Base-by-base conservation (phyloP, 1,140 invertebrate species). In the Lepidurus arcticus region DNA sequence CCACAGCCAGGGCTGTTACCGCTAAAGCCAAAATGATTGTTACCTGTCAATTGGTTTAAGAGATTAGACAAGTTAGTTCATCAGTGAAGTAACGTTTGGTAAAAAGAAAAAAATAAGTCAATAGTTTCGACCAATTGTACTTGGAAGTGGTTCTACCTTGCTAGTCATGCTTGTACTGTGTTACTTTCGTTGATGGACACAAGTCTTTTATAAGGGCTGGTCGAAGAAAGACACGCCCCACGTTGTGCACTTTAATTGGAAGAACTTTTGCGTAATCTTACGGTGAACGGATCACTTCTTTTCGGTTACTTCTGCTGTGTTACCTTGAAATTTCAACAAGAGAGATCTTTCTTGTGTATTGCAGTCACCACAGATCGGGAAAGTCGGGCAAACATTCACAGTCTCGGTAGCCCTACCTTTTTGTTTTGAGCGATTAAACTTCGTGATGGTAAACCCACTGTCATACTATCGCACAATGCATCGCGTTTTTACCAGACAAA, bases 201-300 rank as follows among this genome's bases (percentile, higher is more conserved):
- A 21, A 65, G 21, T 65, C 16, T 65, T 65, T 65, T 65, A 65
- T 65, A 65, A 65, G 21, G 53, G 53, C 21, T 13, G 13, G 53
- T 21, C 13, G 53, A 21, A 65, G 53, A 7, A 65, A 21, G 53
- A 65, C 53, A 65, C 53, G 21, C 53, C 53, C 47, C 53, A 65
- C 9, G 53, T 21, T 13, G 34, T 21, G 16, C 21, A 21, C 53
- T 65, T 21, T 21, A 16, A 7, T 65, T 34, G 34, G 34, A 34
- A 34, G 34, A 34, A 34, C 34, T n/a, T 65, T 65, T 65, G n/a
- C 13, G 53, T 65, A 65, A 65, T 65, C 53, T 7, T 13, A 1
- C 53, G 53, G 53, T 65, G 53, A 65, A 65, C 53, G 53, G 53
- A 21, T 65, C 16, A n/a, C 16, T 65, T 65, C 53, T 65, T 65